Evolutionary conservation across 2,888 invertebrate genomes (phyloP).

Genomic region (Melikaiella ostensackeni): DNA sequence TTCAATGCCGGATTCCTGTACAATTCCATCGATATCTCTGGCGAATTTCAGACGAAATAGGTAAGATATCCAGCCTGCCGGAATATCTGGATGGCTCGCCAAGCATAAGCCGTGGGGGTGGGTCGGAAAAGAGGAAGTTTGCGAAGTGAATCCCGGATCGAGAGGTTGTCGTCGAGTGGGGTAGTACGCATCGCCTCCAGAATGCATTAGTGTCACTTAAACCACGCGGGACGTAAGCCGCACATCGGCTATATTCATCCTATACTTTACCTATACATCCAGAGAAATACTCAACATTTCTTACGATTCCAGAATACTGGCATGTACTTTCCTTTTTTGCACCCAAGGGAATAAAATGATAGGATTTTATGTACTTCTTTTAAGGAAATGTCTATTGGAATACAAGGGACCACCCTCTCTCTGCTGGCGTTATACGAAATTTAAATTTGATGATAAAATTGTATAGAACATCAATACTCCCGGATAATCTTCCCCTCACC

Average conservation of each 20-base stretch:
- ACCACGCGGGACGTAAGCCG: constrained; percentile 39
- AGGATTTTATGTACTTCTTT: too few species aligned
- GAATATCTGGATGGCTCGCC: constrained; percentile 45
- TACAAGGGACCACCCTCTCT: too few species aligned
- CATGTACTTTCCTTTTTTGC: constrained; percentile 18
- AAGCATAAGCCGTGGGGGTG: constrained; percentile 39
- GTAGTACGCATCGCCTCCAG: constrained; percentile 49
- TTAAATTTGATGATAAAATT: too few species aligned
- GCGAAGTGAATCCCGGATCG: constrained; percentile 62
- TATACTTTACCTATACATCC: neutral
- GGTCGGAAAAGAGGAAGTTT: constrained; percentile 51
- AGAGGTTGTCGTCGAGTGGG: constrained; percentile 53
- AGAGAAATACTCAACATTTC: neutral
- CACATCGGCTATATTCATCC: constrained; percentile 1
- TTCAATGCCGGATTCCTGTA: constrained; percentile 45
- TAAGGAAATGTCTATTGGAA: too few species aligned
- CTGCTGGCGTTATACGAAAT: too few species aligned
- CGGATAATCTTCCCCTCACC: too few species aligned
- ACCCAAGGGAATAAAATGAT: constrained; percentile 13
- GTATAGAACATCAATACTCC: too few species aligned
- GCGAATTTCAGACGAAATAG: constrained; percentile 22
- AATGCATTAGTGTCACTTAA: constrained; percentile 57
- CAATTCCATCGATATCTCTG: constrained; percentile 46
- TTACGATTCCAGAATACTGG: neutral
- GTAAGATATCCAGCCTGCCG: constrained; percentile 39